Percentiles rank a stretch among this genome's conserved stretches.
Conservation (phyloP, 2,113 vertebrate genomes). For the Colius striatus region DNA sequence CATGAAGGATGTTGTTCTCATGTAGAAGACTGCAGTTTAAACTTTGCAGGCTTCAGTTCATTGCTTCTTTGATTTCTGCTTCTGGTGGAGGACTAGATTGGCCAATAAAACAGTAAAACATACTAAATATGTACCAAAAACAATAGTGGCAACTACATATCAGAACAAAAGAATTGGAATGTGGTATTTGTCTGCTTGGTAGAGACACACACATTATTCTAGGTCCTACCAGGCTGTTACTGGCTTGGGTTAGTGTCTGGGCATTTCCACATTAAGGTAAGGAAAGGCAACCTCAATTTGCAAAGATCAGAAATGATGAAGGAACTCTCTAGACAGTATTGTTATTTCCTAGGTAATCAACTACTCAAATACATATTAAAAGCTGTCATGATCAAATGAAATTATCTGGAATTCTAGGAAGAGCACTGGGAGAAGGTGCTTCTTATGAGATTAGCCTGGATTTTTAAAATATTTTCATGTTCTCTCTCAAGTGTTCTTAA, state of each 20-base stretch:
- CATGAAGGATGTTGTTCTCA: neutral
- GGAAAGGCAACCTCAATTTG: neutral
- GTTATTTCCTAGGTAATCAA: neutral
- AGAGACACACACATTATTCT: neutral
- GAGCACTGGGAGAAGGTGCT: neutral
- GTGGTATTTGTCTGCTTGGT: neutral
- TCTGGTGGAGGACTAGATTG: neutral
- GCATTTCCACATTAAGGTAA: neutral
- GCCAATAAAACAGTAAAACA: neutral
- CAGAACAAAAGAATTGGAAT: neutral
- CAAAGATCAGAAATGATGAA: neutral
- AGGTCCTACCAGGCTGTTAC: neutral
- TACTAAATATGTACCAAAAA: neutral
- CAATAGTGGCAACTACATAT: neutral
- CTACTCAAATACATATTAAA: neutral
- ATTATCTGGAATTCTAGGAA: neutral
- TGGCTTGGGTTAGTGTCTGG: neutral
- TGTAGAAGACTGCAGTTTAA: neutral
- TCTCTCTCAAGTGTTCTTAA: neutral
- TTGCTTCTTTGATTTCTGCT: neutral
- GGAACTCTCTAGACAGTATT: neutral
- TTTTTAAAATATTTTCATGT: neutral
- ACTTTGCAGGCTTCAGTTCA: neutral
- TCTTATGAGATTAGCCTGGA: neutral
- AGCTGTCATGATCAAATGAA: neutral